A percentile compares a stretch with the other conserved stretches of the same genome.
phyloP scores from a whole-genome alignment of 1,140 invertebrate species.

The Drosophila athabasca region DNA sequence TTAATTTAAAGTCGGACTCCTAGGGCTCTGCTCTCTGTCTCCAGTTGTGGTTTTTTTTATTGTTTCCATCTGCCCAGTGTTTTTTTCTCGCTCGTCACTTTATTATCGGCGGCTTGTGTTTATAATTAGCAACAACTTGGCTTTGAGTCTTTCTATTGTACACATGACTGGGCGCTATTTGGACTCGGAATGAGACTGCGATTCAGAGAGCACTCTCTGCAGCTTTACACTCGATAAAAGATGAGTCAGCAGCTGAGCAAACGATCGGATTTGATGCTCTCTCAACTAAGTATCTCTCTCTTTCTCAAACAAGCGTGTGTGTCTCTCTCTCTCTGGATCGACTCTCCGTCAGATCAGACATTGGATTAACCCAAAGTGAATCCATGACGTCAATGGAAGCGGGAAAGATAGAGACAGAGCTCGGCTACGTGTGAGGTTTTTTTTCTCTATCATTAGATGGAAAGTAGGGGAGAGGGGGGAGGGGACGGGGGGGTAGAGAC shows the following conservation, averaged over 20 bases:
- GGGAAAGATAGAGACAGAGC: neutral
- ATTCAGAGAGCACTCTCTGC: no score
- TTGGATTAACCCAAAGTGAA: constrained; percentile 42
- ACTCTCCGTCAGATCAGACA: constrained; percentile 2
- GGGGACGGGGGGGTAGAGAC: no score
- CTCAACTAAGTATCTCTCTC: neutral
- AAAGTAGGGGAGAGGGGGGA: neutral
- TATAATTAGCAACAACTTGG: constrained; percentile 43
- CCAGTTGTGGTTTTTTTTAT: constrained; percentile 36
- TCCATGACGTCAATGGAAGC: constrained; percentile 25
- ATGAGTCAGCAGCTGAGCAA: constrained; percentile 48
- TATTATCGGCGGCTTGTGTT: constrained; percentile 48
- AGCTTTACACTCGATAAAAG: no score
- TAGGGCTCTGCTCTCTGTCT: constrained; percentile 18
- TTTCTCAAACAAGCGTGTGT: neutral
- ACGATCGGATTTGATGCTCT: constrained; percentile 14
- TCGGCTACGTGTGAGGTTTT: constrained; percentile 39
- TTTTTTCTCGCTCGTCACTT: constrained; percentile 44
- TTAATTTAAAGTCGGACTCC: constrained; percentile 12
- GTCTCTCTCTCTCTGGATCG: constrained; percentile 3
- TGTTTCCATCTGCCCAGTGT: constrained; percentile 42
- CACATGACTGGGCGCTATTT: constrained; percentile 13
- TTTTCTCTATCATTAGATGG: constrained; percentile 8
- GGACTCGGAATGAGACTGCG: neutral
- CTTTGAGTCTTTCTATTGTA: constrained; percentile 32